Evolutionary conservation across 2,113 vertebrate genomes (phyloP).

Genomic region (Tenebrosternarchus preto): DNA sequence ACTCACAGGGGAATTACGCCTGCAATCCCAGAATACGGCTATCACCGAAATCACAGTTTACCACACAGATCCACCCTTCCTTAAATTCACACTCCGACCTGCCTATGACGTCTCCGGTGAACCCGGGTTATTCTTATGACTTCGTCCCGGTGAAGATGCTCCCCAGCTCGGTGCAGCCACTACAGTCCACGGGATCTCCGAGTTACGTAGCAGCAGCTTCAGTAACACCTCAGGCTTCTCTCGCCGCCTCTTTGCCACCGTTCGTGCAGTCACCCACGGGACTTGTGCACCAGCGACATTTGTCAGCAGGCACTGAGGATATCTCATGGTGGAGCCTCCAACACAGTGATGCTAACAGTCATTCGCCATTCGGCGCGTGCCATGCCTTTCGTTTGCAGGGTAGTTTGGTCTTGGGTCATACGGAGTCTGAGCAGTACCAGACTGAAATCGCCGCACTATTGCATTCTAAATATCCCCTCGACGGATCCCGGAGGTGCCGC

Average conservation of each 20-base stretch:
- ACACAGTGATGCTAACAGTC: conserved; percentile 76
- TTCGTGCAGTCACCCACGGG: conserved; percentile 88
- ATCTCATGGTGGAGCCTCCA: conserved; percentile 92
- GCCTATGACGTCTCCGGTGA: conserved; percentile 91
- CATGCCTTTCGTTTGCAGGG: too few relatives aligned
- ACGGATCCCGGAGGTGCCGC: conserved; percentile 91
- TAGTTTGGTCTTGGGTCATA: conserved; percentile 88
- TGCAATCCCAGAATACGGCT: too few relatives aligned
- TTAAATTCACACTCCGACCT: conserved; percentile 90
- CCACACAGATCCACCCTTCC: conserved; percentile 85
- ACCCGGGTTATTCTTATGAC: conserved; percentile 93
- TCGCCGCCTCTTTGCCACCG: conserved; percentile 74
- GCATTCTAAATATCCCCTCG: conserved; percentile 92
- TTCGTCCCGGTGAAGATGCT: conserved; percentile 97
- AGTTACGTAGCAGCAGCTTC: conserved; percentile 88
- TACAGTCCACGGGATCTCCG: conserved; percentile 85
- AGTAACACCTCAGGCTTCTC: conserved; percentile 82
- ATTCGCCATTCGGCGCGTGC: too few relatives aligned
- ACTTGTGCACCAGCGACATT: conserved; percentile 87
- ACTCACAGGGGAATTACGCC: too few relatives aligned
- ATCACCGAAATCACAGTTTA: conserved; percentile 82
- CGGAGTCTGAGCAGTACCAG: conserved; percentile 96
- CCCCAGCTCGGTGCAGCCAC: conserved; percentile 88
- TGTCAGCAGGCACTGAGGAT: too few relatives aligned
- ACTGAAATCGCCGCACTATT: conserved; percentile 94